Conservation (phyloP, 1,140 invertebrate species). For the Bombus confusus region DNA sequence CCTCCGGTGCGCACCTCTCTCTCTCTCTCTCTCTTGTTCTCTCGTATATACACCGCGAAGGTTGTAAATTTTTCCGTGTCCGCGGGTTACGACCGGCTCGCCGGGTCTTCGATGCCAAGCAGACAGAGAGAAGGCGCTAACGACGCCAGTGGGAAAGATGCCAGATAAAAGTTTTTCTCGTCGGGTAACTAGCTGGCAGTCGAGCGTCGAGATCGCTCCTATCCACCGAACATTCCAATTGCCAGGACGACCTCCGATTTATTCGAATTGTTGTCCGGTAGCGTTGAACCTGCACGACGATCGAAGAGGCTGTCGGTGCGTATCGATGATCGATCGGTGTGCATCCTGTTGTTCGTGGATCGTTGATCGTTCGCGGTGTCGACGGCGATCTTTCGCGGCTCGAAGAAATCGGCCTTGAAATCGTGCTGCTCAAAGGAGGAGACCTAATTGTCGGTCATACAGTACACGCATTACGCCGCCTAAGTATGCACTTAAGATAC, state of each 20-base stretch:
- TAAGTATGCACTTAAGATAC: constrained; percentile 62
- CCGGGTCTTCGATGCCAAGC: constrained; percentile 1
- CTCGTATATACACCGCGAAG: not conserved
- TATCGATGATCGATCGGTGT: not conserved
- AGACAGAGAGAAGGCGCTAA: constrained; percentile 47
- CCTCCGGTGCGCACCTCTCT: not conserved
- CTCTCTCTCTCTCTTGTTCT: not conserved
- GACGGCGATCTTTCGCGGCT: not conserved
- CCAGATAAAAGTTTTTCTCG: constrained; percentile 54
- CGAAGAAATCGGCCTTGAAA: constrained; percentile 38
- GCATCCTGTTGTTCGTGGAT: not conserved
- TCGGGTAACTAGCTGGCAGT: constrained; percentile 16
- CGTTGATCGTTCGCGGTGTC: not conserved
- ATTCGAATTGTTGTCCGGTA: not conserved
- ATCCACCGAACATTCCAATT: constrained; percentile 1
- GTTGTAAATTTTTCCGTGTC: constrained; percentile 41
- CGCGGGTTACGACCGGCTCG: constrained; percentile 50
- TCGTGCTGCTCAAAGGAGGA: constrained; percentile 24
- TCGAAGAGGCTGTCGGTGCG: not conserved
- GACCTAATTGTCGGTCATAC: constrained; percentile 64
- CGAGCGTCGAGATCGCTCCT: not conserved
- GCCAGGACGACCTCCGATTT: not conserved
- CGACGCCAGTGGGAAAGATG: constrained; percentile 67
- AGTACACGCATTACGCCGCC: constrained; percentile 56
- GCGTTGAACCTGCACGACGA: not conserved